Base-by-base conservation (phyloP, 2,888 invertebrate species). In the Parnassius glacialis region DNA sequence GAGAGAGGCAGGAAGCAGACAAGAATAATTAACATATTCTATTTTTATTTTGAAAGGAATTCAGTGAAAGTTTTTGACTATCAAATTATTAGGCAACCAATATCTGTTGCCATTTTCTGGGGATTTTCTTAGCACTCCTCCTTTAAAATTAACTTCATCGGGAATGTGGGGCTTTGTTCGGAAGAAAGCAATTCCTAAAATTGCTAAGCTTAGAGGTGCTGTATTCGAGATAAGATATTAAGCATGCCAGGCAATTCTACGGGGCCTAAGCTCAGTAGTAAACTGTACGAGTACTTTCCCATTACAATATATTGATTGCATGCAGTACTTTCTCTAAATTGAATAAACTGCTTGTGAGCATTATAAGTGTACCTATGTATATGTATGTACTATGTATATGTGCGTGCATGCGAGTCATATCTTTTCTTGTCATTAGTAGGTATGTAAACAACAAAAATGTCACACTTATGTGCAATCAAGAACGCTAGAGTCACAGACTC, bases 151-250 rank as follows among this genome's bases (percentile, higher is more conserved):
- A 34, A 34, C 7, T 34, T 34, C 34, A 20, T 20, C 20, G 2
- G 42, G 13, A 12, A 12, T 45, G 47, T 34, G 41, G 11, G 13
- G 44, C 10, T 45, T 44, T 43, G 51, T 12, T 57, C 25, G 10
- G 52, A 41, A 11, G 41, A 16, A 60, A 60, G 50, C 55, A 55
- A 54, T 55, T 60, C 54, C 43, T 34, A 9, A 1, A n/a, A 48
- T 20, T 10, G n/a, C 48, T 25, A 9, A 43, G n/a, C 60, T 45
- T 11, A 52, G 9, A 34, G 9, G 55, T 34, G 20, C 50, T 13
- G 34, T 47, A 52, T 59, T 52, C 16, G 44, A 58, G 43, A 34
- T 52, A 25, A 44, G 51, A 58, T 58, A 42, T 43, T n/a, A 60
- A 13, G n/a, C 43, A 25, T 25, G 13, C 12, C 43, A 42, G 16